Evolutionary conservation across 2,797 vertebrate genomes (phyloP).

Genomic region (Pipistrellus pygmaeus): DNA sequence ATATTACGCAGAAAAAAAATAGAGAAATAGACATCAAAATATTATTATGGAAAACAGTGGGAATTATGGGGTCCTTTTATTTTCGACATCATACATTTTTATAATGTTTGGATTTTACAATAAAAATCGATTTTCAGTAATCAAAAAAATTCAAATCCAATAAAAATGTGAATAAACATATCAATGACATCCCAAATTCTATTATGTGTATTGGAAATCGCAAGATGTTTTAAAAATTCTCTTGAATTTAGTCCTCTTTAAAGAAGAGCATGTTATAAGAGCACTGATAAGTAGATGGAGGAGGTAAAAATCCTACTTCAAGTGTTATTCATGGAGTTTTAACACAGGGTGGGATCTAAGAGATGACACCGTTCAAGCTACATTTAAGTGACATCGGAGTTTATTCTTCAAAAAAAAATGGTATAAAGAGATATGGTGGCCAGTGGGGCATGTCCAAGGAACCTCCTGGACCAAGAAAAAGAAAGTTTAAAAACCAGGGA

Average conservation of each 20-base stretch:
- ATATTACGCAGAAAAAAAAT: background rate
- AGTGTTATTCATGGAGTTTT: background rate
- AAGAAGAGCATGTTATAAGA: background rate
- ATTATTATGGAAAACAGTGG: background rate
- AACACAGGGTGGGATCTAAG: background rate
- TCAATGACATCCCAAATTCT: background rate
- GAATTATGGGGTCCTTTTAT: background rate
- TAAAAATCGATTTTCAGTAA: background rate
- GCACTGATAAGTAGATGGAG: background rate
- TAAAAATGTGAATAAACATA: background rate
- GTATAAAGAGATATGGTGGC: background rate
- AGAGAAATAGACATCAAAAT: background rate
- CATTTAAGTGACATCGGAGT: background rate
- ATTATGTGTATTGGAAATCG: background rate
- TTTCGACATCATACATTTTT: background rate
- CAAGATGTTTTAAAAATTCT: background rate
- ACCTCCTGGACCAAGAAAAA: background rate
- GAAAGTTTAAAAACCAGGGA: background rate
- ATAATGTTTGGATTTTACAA: constrained; percentile 12
- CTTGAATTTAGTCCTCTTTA: background rate
- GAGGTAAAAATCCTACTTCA: background rate
- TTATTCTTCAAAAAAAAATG: background rate
- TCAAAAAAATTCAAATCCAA: background rate
- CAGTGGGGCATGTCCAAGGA: background rate
- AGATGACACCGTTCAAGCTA: background rate